Evolutionary conservation across 2,113 vertebrate genomes (phyloP), one percentile per base, ranked within the genome.

Genomic region (Hemichromis elongatus): DNA sequence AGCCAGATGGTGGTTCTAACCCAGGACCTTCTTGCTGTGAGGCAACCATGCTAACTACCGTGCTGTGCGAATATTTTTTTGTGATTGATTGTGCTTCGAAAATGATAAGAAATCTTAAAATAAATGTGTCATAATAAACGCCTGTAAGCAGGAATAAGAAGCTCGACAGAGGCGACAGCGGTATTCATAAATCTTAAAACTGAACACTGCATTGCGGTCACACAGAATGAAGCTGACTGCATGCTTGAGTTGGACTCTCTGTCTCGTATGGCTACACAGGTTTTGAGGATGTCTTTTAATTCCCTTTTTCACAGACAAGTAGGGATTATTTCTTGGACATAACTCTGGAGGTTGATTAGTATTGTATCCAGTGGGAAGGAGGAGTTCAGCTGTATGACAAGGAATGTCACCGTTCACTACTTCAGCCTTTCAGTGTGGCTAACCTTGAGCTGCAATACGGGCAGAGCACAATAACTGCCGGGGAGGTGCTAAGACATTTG

Each of bases 391-490:
- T 57, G 66, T 33, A 55, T 77, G 28, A 54, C 78, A 78, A 68
- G 50, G 7, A 66, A 79, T 6, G 73, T 77, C 56, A 59, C 63
- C 40, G 54, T 87, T 87, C 55, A 47, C 53, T 55, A 19, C 77
- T 80, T 59, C 54, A 61, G 70, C 12, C 57, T 45, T 82, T 88
- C 78, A 57, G 9, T 3, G 37, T 11, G 37, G 61, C 77, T 77
- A 68, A 86, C 88, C 86, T 88, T 89, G 86, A 92, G 84, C 59
- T 19, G 16, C 42, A 35, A 68, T 59, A 50, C 52, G 35, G 21
- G 28, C 24, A 52, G 75, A 53, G 59, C 54, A 66, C 81, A 83
- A 63, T 81, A 80, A 61, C 83, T 81, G 57, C 33, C 8, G 70
- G 59, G n/a, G 28, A n/a, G 28, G 61, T 52, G 35, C 33, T 7